These are phyloP conservation scores for Vidua macroura DNA, from an alignment of 2,113 vertebrate species.

Conservation along the genomic window DNA sequence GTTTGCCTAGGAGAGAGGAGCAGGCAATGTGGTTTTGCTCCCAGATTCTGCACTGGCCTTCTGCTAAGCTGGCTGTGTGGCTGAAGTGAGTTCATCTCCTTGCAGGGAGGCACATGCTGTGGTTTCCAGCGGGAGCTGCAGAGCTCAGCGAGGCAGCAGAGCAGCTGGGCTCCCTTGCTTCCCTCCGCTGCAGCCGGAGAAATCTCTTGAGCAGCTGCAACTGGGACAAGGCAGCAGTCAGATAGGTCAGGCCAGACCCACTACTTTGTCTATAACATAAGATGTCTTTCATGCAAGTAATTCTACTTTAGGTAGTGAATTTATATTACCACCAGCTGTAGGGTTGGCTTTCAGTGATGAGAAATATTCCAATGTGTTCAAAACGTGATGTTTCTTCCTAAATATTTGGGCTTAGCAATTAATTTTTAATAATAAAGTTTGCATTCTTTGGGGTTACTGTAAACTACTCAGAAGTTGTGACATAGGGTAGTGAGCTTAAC, in stretches of 20 bases:
- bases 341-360: not conserved
- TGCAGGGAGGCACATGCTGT: not conserved
- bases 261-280: not conserved
- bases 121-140: rapidly evolving
- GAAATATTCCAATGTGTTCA: not conserved
- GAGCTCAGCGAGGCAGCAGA: rapidly evolving
- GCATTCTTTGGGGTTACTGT: not conserved
- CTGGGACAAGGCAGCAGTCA: not conserved
- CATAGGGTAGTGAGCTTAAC: not conserved
- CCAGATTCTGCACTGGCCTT: not conserved
- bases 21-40: not conserved
- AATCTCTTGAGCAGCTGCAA: not conserved
- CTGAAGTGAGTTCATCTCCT: not conserved
- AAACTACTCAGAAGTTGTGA: not conserved
- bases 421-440: slow-evolving; percentile 5
- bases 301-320: not conserved
- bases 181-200: not conserved
- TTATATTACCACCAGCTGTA: not conserved
- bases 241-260: not conserved
- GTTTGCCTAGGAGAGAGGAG: not conserved
- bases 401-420: slow-evolving; percentile 8
- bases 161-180: not conserved
- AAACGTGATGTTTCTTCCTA: not conserved
- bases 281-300: not conserved
- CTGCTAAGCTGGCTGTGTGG: not conserved